Conservation (phyloP, 2,888 invertebrate species). For the Netelia virgata region DNA sequence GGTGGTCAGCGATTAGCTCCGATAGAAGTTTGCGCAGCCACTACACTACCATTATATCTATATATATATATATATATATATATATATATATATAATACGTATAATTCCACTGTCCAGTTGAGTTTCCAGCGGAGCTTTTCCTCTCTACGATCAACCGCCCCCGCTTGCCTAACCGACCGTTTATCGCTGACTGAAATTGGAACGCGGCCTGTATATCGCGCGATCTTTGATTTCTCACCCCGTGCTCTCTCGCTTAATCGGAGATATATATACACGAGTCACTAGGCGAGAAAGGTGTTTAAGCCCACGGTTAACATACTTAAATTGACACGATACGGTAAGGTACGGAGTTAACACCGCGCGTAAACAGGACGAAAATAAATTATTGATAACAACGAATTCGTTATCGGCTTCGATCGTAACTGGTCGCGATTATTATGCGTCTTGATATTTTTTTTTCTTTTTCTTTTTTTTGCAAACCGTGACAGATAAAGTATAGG, state of each 20-base stretch:
- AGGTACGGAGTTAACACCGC: not conserved
- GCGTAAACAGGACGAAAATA: not conserved
- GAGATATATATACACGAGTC: conserved; percentile 15
- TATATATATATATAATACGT: not conserved
- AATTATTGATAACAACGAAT: not conserved
- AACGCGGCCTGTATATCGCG: conserved; percentile 60
- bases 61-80: conserved; percentile 21
- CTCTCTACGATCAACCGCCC: conserved; percentile 41
- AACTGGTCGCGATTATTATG: conserved; percentile 28
- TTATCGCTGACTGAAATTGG: conserved; percentile 60
- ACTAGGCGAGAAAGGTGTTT: conserved; percentile 60
- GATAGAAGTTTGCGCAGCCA: conserved; percentile 28
- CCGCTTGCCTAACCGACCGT: conserved; percentile 22
- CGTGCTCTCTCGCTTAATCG: not conserved
- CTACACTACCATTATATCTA: conserved; percentile 21
- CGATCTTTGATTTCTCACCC: conserved; percentile 64
- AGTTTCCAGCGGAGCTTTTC: conserved; percentile 58
- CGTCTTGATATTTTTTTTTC: not conserved
- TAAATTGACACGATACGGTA: not conserved
- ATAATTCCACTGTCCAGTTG: conserved; percentile 24
- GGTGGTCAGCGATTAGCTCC: conserved; percentile 52
- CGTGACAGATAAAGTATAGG: not conserved
- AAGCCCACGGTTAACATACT: conserved; percentile 27
- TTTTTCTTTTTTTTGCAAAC: not conserved
- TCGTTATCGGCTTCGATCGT: not conserved